Conservation (phyloP, 2,797 vertebrate genomes). For the Sebastes itinus region DNA sequence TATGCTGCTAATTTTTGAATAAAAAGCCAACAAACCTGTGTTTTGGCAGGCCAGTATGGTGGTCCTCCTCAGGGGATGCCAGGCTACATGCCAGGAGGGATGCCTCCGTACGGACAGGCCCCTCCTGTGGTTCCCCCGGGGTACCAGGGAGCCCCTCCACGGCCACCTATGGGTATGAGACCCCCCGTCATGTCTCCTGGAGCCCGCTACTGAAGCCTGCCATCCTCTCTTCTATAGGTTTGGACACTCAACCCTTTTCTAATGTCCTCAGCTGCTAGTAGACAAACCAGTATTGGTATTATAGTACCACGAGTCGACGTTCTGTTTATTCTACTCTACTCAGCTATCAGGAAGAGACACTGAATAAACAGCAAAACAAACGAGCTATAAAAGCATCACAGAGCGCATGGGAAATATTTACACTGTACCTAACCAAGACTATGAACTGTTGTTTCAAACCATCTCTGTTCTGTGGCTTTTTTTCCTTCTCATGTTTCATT, state of each 20-base stretch:
- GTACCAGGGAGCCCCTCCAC: conserved; percentile 85
- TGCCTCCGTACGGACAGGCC: conserved; percentile 91
- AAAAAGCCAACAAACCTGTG: conserved; percentile 7
- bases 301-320: conserved; percentile 15
- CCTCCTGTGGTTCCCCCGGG: conserved; percentile 89
- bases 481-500: conserved; percentile 91
- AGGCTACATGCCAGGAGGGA: conserved; percentile 90
- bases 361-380: conserved; percentile 49
- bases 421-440: conserved; percentile 79
- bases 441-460: conserved; percentile 88
- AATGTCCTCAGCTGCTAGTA: conserved; percentile 93
- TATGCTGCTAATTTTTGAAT: not conserved
- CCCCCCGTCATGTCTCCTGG: conserved; percentile 97
- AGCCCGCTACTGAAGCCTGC: conserved; percentile 92
- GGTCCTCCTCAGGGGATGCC: conserved; percentile 92
- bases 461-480: conserved; percentile 91
- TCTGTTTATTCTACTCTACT: conserved; percentile 58
- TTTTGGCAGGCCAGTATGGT: conserved; percentile 89
- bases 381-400: conserved; percentile 52
- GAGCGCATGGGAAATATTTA: conserved; percentile 87
- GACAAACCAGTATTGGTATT: conserved; percentile 79
- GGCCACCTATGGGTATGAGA: conserved; percentile 92
- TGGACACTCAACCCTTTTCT: conserved; percentile 94
- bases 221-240: conserved; percentile 87
- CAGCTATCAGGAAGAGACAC: conserved; percentile 73